Evolutionary conservation across 2,888 invertebrate species (phyloP).

Genomic region (Seira musarum): DNA sequence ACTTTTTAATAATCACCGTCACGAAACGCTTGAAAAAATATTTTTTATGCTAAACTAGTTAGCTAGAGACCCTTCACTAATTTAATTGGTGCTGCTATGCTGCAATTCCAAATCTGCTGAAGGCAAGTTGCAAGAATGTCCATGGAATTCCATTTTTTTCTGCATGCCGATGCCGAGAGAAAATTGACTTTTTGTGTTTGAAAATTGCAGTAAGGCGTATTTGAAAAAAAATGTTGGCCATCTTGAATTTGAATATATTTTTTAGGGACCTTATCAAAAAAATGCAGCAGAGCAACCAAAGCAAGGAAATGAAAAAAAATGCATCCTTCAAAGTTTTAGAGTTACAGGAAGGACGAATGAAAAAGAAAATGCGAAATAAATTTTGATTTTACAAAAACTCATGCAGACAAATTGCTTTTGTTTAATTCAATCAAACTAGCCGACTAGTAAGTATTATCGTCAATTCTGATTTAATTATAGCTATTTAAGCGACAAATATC

Average conservation of each 20-base stretch:
- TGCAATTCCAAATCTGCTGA: not conserved
- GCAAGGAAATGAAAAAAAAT: not conserved
- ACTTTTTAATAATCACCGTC: conserved; percentile 10
- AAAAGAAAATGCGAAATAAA: not conserved
- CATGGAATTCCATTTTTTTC: not conserved
- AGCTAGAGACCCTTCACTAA: conserved; percentile 3
- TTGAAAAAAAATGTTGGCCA: too few species aligned
- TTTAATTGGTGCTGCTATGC: not conserved
- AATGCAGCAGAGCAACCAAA: too few species aligned
- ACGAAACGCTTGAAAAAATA: not conserved
- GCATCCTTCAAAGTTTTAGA: not conserved
- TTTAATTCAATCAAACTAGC: too few species aligned
- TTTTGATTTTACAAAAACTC: not conserved
- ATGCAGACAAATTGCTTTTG: too few species aligned
- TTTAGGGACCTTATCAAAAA: not conserved
- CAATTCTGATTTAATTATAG: too few species aligned
- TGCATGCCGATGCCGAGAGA: not conserved
- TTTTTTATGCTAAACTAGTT: conserved; percentile 7
- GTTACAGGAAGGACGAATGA: too few species aligned
- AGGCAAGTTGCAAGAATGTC: not conserved
- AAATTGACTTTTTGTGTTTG: too few species aligned
- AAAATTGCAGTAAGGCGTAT: not conserved
- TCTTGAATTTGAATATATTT: not conserved
- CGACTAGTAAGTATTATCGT: too few species aligned
- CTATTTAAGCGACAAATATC: too few species aligned